Evolutionary conservation across 2,113 vertebrate species (phyloP).

Genomic region (Cheirogaleus medius): DNA sequence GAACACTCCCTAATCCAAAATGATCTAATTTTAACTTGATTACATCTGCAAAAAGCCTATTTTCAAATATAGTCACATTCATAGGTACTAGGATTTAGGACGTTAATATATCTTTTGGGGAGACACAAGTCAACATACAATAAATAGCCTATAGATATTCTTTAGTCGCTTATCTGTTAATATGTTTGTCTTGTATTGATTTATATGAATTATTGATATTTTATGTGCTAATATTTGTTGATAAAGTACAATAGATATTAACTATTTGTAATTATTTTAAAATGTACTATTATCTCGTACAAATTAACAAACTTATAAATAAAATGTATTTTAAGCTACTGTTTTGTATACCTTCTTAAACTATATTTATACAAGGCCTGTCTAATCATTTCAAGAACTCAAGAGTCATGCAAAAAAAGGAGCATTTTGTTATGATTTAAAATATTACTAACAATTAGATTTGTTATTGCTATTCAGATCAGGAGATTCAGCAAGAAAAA

Average conservation of each 20-base stretch:
- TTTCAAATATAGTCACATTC: neutral
- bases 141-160: neutral
- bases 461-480: neutral
- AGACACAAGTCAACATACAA: neutral
- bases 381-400: neutral
- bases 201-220: neutral
- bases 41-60: neutral
- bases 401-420: neutral
- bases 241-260: neutral
- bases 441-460: neutral
- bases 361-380: neutral
- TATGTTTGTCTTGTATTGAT: neutral
- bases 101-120: neutral
- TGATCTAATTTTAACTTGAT: neutral
- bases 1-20: rapidly evolving
- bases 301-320: neutral
- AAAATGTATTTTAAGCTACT: neutral
- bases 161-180: neutral
- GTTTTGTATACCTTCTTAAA: neutral
- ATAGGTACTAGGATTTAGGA: neutral
- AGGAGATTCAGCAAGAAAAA: neutral
- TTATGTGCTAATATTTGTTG: neutral
- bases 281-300: neutral
- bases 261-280: neutral
- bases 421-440: neutral